Evolutionary conservation across 2,113 vertebrate species (phyloP).

Genomic region (Crypturellus undulatus): DNA sequence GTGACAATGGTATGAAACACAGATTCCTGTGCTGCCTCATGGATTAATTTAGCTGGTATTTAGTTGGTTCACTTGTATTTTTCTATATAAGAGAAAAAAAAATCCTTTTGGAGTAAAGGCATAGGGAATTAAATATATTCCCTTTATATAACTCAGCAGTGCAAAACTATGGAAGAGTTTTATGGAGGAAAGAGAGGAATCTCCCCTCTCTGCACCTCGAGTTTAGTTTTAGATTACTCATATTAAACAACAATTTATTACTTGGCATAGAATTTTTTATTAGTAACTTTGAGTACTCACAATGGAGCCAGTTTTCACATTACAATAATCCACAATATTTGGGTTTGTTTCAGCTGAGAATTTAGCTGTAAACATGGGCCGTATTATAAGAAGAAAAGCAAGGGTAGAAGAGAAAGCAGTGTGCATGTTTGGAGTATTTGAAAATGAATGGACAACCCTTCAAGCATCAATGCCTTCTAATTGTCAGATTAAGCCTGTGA

Average conservation of each 20-base stretch:
- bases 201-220: not conserved
- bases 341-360: not conserved
- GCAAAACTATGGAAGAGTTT: not conserved
- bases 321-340: not conserved
- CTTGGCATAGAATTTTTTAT: slow-evolving; percentile 40
- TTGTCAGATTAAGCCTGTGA: not conserved
- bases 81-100: not conserved
- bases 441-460: not conserved
- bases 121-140: slow-evolving; percentile 2
- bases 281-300: not conserved
- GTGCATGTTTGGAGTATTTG: not conserved
- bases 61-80: not conserved
- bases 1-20: not conserved
- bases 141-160: slow-evolving; percentile 9
- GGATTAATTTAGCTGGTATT: not conserved
- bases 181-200: slow-evolving; percentile 2
- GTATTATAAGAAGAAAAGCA: not conserved
- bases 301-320: not conserved
- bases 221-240: slow-evolving; percentile 1
- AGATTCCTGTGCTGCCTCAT: not conserved
- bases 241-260: slow-evolving; percentile 49
- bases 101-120: not conserved
- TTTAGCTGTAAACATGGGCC: not conserved
- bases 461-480: not conserved
- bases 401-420: not conserved